phyloP scores from a whole-genome alignment of 1,140 invertebrate genomes.

The Dendroctonus ponderosae region DNA sequence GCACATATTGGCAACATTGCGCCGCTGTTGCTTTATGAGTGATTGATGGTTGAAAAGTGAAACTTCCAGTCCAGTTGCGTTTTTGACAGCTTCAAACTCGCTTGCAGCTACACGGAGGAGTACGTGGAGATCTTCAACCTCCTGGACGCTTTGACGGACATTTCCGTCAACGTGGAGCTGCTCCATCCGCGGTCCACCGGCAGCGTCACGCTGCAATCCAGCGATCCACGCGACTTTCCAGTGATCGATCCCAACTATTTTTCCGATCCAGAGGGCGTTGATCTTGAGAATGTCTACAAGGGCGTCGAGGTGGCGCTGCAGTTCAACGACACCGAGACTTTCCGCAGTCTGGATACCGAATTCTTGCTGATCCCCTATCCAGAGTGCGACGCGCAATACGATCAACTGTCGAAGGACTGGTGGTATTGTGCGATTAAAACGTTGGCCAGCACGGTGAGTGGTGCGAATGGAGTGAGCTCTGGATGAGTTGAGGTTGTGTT shows the following conservation, averaged over 20 bases:
- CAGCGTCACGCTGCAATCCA: conserved; percentile 62
- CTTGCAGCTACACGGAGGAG: conserved; percentile 8
- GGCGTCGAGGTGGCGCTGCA: conserved; percentile 59
- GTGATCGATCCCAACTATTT: conserved; percentile 79
- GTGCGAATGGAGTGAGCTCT: conserved; percentile 19
- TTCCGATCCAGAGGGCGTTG: conserved; percentile 56
- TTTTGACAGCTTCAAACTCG: too few relatives aligned
- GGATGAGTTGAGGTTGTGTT: conserved; percentile 41
- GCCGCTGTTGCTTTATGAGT: too few relatives aligned
- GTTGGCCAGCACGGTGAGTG: conserved; percentile 38
- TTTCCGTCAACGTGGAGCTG: conserved; percentile 41
- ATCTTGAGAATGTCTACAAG: conserved; percentile 64
- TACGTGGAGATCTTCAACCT: conserved; percentile 1
- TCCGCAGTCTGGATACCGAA: conserved; percentile 57
- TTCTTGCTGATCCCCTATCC: conserved; percentile 6
- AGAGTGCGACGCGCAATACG: conserved; percentile 8
- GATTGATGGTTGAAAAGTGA: too few relatives aligned
- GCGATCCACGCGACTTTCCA: conserved; percentile 71
- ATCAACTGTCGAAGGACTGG: conserved; percentile 52
- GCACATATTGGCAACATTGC: too few relatives aligned
- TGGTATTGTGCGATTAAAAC: conserved; percentile 57
- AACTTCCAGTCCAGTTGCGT: too few relatives aligned
- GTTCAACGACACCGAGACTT: conserved; percentile 58
- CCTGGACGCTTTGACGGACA: conserved; percentile 4
- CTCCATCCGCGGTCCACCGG: conserved; percentile 74